phyloP scores from a whole-genome alignment of 2,113 vertebrate genomes.

The Zosterops pallidus region DNA sequence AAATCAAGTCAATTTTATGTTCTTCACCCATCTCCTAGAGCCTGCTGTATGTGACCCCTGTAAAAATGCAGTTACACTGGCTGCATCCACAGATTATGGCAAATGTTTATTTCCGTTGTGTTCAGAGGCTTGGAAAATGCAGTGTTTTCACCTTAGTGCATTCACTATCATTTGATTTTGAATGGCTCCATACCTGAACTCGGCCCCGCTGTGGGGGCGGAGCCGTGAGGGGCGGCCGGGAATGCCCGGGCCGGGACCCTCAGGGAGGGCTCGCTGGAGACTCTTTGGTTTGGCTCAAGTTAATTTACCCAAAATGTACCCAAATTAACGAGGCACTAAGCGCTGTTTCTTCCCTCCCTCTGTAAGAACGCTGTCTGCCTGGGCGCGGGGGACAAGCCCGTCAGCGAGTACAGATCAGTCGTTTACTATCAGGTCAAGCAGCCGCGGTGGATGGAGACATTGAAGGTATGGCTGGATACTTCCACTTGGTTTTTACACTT shows the following conservation, averaged over 20 bases:
- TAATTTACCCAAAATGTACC: not conserved
- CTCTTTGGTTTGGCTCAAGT: not conserved
- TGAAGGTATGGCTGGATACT: conserved; percentile 80
- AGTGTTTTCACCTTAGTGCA: accelerated
- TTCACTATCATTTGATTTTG: not conserved
- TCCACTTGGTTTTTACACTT: not conserved
- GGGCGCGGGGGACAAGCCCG: conserved; percentile 90
- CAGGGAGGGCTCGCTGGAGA: accelerated
- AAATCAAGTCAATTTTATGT: accelerated
- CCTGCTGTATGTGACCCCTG: accelerated
- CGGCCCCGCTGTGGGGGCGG: accelerated
- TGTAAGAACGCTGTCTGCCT: conserved; percentile 87
- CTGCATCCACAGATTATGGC: not conserved
- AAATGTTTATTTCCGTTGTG: not conserved
- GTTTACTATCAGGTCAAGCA: conserved; percentile 98
- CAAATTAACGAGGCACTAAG: accelerated
- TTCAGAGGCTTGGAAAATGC: not conserved
- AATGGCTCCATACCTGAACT: accelerated
- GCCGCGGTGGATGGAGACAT: conserved; percentile 95
- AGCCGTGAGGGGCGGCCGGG: accelerated
- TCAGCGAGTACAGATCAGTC: conserved; percentile 89
- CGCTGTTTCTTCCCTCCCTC: not conserved
- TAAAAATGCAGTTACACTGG: not conserved
- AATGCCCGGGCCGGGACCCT: accelerated
- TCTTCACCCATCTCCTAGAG: not conserved